Conservation (phyloP, 2,888 invertebrate genomes). For the Andrena hattorfiana region DNA sequence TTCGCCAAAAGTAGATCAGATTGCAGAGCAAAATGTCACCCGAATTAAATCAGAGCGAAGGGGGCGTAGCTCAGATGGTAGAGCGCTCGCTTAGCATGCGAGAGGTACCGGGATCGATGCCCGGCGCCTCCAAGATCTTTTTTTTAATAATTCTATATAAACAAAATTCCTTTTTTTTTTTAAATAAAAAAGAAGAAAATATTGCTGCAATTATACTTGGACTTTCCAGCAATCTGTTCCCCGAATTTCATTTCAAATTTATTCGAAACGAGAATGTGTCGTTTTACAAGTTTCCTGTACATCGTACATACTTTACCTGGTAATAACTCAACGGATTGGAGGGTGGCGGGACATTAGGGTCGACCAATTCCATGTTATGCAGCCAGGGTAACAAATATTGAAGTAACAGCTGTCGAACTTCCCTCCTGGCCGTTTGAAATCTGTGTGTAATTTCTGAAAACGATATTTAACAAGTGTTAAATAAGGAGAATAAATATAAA, state of each 20-base stretch:
- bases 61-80: conserved; percentile 84
- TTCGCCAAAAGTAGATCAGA: conserved; percentile 54
- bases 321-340: conserved; percentile 93
- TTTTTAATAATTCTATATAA: background rate
- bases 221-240: background rate
- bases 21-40: background rate
- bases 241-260: background rate
- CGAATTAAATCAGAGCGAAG: conserved; percentile 40
- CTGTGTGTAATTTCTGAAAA: conserved; percentile 97
- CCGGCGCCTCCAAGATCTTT: conserved; percentile 79
- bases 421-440: conserved; percentile 97
- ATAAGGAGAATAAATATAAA: too few species aligned
- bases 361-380: conserved; percentile 99
- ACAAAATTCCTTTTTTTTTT: conserved; percentile 18
- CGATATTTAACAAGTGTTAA: conserved; percentile 28
- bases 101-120: conserved; percentile 84
- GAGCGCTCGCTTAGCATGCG: conserved; percentile 84
- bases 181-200: background rate
- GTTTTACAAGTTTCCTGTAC: conserved; percentile 12
- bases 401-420: conserved; percentile 95
- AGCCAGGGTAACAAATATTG: conserved; percentile 98
- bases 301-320: conserved; percentile 87
- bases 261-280: background rate
- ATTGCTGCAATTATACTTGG: background rate
- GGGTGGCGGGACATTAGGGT: conserved; percentile 96